Percentiles rank a stretch among this genome's conserved stretches.
phyloP scores from a whole-genome alignment of 2,888 invertebrate genomes.

The Deilephila elpenor region DNA sequence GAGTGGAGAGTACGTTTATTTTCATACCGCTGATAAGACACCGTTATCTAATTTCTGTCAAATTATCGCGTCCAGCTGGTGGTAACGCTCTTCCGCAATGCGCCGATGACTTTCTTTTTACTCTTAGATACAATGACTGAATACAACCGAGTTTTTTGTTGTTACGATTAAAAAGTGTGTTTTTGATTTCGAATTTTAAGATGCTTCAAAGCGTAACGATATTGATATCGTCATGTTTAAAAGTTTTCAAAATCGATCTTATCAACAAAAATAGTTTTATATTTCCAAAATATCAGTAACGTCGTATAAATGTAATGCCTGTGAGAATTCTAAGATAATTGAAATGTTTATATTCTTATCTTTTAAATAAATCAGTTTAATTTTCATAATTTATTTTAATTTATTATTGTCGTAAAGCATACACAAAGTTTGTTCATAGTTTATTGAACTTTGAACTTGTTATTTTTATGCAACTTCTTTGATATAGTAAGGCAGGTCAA shows the following conservation, averaged over 20 bases:
- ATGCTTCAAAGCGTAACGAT: no score
- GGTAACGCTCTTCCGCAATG: constrained; percentile 27
- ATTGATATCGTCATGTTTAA: no score
- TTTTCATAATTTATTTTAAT: neutral
- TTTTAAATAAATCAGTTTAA: neutral
- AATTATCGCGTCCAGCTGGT: constrained; percentile 28
- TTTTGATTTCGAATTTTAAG: no score
- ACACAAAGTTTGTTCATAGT: neutral
- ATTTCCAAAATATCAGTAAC: no score
- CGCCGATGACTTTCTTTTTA: constrained; percentile 28
- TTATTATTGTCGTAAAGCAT: neutral
- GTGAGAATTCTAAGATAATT: no score
- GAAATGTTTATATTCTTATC: neutral
- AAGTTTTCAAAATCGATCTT: no score
- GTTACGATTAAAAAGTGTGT: neutral
- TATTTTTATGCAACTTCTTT: neutral
- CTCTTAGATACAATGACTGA: neutral
- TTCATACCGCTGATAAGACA: constrained; percentile 28
- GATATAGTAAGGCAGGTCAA: constrained; percentile 7
- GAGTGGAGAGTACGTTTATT: constrained; percentile 21
- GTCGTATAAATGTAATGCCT: no score
- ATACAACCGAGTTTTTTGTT: neutral
- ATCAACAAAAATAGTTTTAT: no score
- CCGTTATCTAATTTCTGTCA: constrained; percentile 31
- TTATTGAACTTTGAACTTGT: neutral